phyloP scores from a whole-genome alignment of 2,797 vertebrate species.

The Glyptemys insculpta region DNA sequence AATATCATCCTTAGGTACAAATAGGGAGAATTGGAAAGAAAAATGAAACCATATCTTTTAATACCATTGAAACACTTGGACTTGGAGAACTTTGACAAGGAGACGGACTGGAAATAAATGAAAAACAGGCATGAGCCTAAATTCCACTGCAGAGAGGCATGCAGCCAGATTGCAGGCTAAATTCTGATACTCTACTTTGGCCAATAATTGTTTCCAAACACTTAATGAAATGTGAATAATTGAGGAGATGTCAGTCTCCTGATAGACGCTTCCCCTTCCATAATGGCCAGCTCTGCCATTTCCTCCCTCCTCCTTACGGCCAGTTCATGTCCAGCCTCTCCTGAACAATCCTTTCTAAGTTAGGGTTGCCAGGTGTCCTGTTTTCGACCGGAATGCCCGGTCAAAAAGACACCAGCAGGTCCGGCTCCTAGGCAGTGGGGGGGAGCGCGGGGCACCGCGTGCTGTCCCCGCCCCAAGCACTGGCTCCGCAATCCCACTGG shows the following conservation, averaged over 20 bases:
- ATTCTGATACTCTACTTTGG: background rate
- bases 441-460: no score
- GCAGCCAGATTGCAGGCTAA: background rate
- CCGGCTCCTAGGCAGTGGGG: no score
- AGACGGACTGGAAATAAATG: background rate
- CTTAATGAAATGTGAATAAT: background rate
- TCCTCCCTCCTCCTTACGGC: background rate
- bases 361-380: no score
- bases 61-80: background rate
- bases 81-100: background rate
- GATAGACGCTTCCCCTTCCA: background rate
- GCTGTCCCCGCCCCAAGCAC: no score
- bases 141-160: background rate
- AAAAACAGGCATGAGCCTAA: background rate
- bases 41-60: background rate
- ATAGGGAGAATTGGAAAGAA: rapidly evolving
- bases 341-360: background rate
- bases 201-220: background rate
- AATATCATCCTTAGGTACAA: background rate
- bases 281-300: background rate
- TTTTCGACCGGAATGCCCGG: no score
- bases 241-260: background rate
- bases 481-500: no score
- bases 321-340: background rate
- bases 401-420: no score